Percentiles rank a stretch among this genome's conserved stretches.
These are phyloP conservation scores for Platichthys stellatus DNA, from an alignment of 2,113 vertebrate genomes.

Conservation along the genomic window DNA sequence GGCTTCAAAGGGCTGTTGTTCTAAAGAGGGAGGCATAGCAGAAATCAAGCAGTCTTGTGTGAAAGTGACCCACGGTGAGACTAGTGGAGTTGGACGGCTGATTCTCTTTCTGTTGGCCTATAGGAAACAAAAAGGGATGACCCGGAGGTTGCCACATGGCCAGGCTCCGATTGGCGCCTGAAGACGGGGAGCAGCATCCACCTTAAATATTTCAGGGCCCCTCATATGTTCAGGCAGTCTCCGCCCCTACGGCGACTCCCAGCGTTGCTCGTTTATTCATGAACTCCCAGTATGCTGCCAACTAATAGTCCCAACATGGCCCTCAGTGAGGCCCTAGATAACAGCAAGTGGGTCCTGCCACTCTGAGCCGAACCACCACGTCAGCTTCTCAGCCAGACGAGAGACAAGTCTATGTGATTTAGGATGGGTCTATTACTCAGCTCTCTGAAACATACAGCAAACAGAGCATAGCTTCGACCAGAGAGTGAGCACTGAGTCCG, in stretches of 20 bases:
- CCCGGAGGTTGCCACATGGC: constrained; percentile 56
- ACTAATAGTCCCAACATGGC: constrained; percentile 46
- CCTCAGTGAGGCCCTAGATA: constrained; percentile 27
- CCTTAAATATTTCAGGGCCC: constrained; percentile 76
- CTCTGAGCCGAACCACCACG: constrained; percentile 17
- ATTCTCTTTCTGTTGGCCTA: constrained; percentile 1
- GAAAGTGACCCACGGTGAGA: constrained; percentile 16
- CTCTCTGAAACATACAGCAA: neutral
- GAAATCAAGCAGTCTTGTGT: constrained; percentile 17
- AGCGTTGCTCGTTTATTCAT: constrained; percentile 69
- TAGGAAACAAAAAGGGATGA: constrained; percentile 9
- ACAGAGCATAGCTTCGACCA: constrained; percentile 7
- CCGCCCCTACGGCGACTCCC: constrained; percentile 66
- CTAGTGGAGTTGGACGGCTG: neutral
- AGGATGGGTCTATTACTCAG: neutral
- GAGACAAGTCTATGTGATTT: constrained; percentile 27
- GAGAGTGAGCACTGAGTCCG: constrained; percentile 30
- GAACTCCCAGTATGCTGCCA: constrained; percentile 47
- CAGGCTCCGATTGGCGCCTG: constrained; percentile 45
- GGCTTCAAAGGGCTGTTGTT: constrained; percentile 44
- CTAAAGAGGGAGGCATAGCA: constrained; percentile 8
- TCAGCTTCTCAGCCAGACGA: constrained; percentile 12
- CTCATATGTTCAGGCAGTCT: constrained; percentile 74
- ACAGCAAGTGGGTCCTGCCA: constrained; percentile 33
- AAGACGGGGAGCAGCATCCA: constrained; percentile 62